Percentiles rank a stretch among this genome's conserved stretches.
These are phyloP conservation scores for Anastrepha ludens DNA, from an alignment of 1,140 invertebrate species.

Conservation along the genomic window DNA sequence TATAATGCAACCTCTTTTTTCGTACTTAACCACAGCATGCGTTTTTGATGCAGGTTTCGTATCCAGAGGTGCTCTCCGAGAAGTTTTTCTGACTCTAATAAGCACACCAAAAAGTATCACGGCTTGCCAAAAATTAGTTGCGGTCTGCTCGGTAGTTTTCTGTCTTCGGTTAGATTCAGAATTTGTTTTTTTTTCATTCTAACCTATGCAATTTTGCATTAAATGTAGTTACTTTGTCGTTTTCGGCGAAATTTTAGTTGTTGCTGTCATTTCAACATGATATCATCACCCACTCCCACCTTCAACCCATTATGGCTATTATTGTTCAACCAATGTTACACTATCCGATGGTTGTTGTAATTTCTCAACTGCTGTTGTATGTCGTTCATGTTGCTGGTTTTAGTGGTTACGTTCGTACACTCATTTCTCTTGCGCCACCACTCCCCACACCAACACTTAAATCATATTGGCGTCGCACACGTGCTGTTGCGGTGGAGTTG, in stretches of 20 bases:
- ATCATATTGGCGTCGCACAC: conserved; percentile 61
- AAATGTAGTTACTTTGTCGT: not conserved
- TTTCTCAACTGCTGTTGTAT: conserved; percentile 43
- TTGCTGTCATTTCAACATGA: not conserved
- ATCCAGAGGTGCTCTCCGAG: no score
- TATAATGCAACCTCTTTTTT: no score
- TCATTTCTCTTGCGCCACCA: conserved; percentile 65
- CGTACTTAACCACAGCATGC: no score
- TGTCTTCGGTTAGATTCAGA: not conserved
- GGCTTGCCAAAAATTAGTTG: no score
- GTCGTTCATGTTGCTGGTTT: conserved; percentile 64
- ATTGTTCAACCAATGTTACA: not conserved
- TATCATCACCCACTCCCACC: not conserved
- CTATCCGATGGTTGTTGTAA: not conserved
- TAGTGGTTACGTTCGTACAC: conserved; percentile 65
- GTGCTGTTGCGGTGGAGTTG: conserved; percentile 54
- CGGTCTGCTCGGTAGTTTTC: no score
- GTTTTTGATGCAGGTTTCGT: no score
- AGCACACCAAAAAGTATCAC: no score
- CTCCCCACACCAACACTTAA: conserved; percentile 52
- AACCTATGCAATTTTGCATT: not conserved
- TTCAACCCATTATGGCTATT: not conserved
- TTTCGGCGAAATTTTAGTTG: not conserved
- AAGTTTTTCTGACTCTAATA: no score
- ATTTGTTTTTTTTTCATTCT: not conserved